Conservation (phyloP, 2,113 vertebrate genomes). For the Phylloscopus trochiloides region DNA sequence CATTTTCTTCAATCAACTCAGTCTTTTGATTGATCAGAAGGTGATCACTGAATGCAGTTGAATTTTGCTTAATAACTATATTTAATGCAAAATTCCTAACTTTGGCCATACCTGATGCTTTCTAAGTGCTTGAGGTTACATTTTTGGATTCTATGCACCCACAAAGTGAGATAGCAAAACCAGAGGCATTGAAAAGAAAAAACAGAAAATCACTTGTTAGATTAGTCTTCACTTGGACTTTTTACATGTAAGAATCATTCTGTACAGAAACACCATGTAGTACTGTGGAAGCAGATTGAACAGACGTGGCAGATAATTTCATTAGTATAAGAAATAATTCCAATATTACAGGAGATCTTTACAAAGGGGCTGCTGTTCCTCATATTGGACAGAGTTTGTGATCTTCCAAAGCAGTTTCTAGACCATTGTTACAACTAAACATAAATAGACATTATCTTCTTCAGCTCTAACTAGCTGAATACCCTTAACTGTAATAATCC, state of each 20-base stretch:
- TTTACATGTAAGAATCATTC: background rate
- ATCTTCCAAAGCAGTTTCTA: background rate
- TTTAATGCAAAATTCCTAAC: background rate
- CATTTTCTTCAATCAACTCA: background rate
- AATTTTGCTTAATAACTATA: background rate
- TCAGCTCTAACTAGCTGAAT: background rate
- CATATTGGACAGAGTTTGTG: background rate
- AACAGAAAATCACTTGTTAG: background rate
- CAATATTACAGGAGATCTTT: background rate
- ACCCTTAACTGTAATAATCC: background rate
- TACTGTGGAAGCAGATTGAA: background rate
- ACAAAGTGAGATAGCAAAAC: background rate
- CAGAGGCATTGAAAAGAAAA: background rate
- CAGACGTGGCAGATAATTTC: background rate
- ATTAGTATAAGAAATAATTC: background rate
- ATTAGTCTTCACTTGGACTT: background rate
- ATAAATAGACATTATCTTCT: background rate
- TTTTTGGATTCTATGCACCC: background rate
- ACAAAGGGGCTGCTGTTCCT: background rate
- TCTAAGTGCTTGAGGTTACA: background rate
- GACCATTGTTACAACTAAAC: background rate
- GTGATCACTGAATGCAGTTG: background rate
- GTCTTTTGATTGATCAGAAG: background rate
- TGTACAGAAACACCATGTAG: background rate
- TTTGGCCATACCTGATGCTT: background rate